Base-by-base conservation (phyloP, 2,113 vertebrate species). In the Tachysurus vachellii region DNA sequence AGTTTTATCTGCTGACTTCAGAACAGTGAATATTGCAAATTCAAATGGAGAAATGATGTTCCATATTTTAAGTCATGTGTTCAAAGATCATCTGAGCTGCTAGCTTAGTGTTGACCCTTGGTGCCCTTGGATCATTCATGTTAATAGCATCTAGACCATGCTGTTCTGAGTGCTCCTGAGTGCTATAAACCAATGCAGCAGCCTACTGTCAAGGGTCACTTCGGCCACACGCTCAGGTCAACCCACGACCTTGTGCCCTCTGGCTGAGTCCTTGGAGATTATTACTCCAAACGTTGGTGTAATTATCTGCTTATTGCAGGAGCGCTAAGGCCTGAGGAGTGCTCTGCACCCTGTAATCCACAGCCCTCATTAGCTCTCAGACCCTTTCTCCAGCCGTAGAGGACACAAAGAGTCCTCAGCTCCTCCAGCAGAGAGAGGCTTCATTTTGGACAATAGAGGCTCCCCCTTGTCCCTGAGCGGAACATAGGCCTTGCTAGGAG, bases 151-250 rank as follows among this genome's bases (percentile, higher is more conserved):
- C 77, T 82, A 36, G 17, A 70, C 66, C 87, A 85, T 88, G 76
- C 56, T 64, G 82, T 87, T 83, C 87, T n/a, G 3, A 82, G 85
- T 61, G 83, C 84, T 87, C 80, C 21, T 19, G 79, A 84, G 90
- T 88, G 84, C 84, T 89, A 88, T 88, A 87, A 86, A 89, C 85
- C 84, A 44, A 79, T 54, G 79, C 28, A 70, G 62, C 36, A 31
- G 66, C 87, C 84, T 85, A 88, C 87, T 86, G 86, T 89, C 88
- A 86, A 88, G 79, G 89, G 88, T 92, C 90, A 91, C 70, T 31
- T 57, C 62, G 71, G 87, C 89, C 87, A 88, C 90, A 91, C 87
- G 86, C 88, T 90, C 79, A 85, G 91, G 91, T 92, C 90, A 91
- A 31, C 83, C 81, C 4, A 71, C 64, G 89, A 90, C 89, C 90